Evolutionary conservation across 1,140 invertebrate species (phyloP), one percentile per base, ranked within the genome.

Genomic region (Drosophila navojoa): DNA sequence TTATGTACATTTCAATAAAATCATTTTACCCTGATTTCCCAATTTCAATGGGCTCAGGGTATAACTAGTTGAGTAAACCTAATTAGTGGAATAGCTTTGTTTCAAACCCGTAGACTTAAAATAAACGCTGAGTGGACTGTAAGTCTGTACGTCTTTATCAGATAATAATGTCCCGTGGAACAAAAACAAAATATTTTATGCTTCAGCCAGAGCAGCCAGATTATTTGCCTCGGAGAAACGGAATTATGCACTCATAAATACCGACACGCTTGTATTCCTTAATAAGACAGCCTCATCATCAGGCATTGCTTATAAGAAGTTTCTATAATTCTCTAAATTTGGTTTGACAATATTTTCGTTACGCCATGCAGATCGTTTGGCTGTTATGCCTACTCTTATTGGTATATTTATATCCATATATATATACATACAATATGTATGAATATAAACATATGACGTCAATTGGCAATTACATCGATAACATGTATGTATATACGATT

Each of bases 341-440:
- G 66, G 42, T 15, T 61, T 57, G 42, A 42, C 59, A 54, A 76
- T 71, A 71, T 71, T 79, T 71, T 79, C 79, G 79, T 79, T 76
- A 79, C 80, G 80, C 63, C 66, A 55, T 53, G 62, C 75, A 71
- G 62, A 52, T 53, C 38, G 45, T n/a, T 62, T 58, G 44, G 61
- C n/a, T 47, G 32, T 13, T 22, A 61, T 44, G 52, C 19, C 45
- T 35, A 19, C 45, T 32, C 6, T 5, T 29, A 29, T 42, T 5
- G 13, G n/a, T 44, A 15, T 44, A 44, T 16, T 1, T 6, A n/a
- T n/a, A 15, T 44, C 15, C 10, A n/a, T 44, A 15, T 44, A 7
- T 44, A 15, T 4, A 44, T 44, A 44, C 15, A 32, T 53, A 53
- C 7, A 15, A 15, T 44, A 7, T 44, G 7, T 4, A 44, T 44